Conservation (phyloP, 2,888 invertebrate species). For the Boloria euphrosyne region DNA sequence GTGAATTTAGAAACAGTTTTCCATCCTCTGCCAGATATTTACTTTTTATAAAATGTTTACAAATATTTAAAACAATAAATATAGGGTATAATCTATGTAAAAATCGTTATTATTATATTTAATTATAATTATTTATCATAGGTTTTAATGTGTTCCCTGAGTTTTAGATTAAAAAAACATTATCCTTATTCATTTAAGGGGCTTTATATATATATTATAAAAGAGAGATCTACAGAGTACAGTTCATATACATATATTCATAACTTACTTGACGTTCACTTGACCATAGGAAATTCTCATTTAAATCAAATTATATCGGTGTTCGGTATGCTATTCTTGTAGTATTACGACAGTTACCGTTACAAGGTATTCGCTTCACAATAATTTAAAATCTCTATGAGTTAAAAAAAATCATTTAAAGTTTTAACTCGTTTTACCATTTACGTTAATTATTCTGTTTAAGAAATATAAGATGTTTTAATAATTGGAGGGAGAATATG, state of each 20-base stretch:
- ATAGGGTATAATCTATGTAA: no score
- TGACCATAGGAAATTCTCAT: conserved; percentile 37
- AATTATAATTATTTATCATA: no score
- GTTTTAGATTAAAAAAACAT: conserved; percentile 23
- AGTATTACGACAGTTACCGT: conserved; percentile 3
- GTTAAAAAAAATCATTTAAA: no score
- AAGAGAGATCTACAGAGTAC: no score
- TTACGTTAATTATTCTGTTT: no score
- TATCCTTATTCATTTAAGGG: conserved; percentile 32
- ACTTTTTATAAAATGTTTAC: no score
- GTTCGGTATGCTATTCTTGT: conserved; percentile 1
- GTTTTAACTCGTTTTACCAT: no score
- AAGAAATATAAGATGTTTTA: no score
- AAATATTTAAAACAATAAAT: no score
- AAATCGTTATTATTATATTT: no score
- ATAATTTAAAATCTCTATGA: no score
- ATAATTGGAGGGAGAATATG: no score
- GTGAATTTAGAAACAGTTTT: not conserved
- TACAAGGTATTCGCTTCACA: not conserved
- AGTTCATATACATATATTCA: conserved; percentile 38
- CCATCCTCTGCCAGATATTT: not conserved
- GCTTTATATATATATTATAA: conserved; percentile 33
- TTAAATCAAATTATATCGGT: conserved; percentile 20
- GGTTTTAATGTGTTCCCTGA: not conserved
- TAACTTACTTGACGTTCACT: conserved; percentile 31